Evolutionary conservation across 2,797 vertebrate genomes (phyloP), one percentile per base, ranked within the genome.

Genomic region (Xiphorhynchus erythropygius): DNA sequence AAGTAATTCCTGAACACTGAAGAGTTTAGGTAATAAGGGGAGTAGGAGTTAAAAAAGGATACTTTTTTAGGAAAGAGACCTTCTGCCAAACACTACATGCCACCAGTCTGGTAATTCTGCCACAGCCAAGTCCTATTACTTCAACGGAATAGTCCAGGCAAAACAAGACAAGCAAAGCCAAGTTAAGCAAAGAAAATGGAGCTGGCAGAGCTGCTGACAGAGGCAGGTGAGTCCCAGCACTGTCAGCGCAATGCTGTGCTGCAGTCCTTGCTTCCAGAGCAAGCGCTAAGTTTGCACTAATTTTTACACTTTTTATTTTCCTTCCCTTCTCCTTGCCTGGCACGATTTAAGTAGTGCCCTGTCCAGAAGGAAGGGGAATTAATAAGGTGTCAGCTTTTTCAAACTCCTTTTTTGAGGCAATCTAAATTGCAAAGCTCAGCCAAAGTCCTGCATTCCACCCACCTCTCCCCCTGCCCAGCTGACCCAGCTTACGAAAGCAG

Each of bases 151-250:
- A 60, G 32, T 33, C 33, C 41, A 70, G 32, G 59, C 56, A 89
- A 46, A 87, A 33, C 18, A 52, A 63, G 81, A 46, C 49, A 62
- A 86, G 33, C 23, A 87, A 80, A 87, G 67, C 55, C 74, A 69
- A 76, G n/a, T 28, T 33, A 59, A 83, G 76, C 65, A 68, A 24
- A 71, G 42, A 62, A 84, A 89, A 85, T 17, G 39, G 89, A 91
- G 55, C 82, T 87, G 94, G 79, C 89, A 92, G 92, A 14, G 9
- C 50, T 92, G 76, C 91, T 96, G 87, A 87, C 79, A 75, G 90
- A 75, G 73, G 50, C 91, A 94, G 84, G 87, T 75, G 79, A 59
- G 89, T 21, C 77, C 62, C 69, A 89, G 73, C 62, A n/a, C 75
- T 19, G 73, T 92, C 94, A 94, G 84, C 11, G 0, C 87, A 86